Base-by-base conservation (phyloP, 2,113 vertebrate species). In the Alectura lathami region DNA sequence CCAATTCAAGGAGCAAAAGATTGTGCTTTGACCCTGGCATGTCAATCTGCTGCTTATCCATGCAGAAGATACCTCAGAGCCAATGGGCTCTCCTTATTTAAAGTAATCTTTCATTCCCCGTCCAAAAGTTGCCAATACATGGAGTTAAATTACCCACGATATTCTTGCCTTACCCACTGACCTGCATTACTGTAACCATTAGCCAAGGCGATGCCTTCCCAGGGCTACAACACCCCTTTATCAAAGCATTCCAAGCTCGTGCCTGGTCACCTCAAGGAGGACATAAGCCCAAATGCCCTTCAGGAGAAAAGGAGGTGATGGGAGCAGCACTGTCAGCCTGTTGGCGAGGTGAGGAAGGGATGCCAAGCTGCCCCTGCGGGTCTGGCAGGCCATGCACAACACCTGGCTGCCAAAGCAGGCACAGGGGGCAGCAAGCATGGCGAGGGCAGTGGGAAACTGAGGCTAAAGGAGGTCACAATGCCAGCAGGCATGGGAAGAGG, bases 141-240 rank as follows among this genome's bases (percentile, higher is more conserved):
- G 64, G 75, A 96, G 62, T 79, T 89, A 82, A 95, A 95, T 91
- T 93, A 83, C 54, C 63, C 75, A 67, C 0, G 1, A 67, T 72
- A 57, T 68, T 84, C 76, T 66, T 86, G 24, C 57, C 93, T 96
- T 68, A 87, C 84, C 82, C 27, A 24, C 83, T 96, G 84, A 88
- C 96, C 87, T 84, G 62, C 38, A 88, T 83, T 66, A 48, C 70
- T 56, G 30, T 69, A 79, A 84, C 90, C 93, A 67, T 91, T 96
- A 89, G 82, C 73, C 57, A 78, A 64, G 80, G 76, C 67, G 89
- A 90, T 81, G 89, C 79, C 38, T 74, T 96, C 79, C 45, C 40
- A 78, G 51, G 47, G 47, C 45, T 88, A 83, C 81, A 79, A 78
- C 79, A 62, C 17, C n/a, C n/a, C 62, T 80, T 88, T 92, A 59